phyloP scores from a whole-genome alignment of 1,140 invertebrate genomes.

The Galendromus occidentalis region DNA sequence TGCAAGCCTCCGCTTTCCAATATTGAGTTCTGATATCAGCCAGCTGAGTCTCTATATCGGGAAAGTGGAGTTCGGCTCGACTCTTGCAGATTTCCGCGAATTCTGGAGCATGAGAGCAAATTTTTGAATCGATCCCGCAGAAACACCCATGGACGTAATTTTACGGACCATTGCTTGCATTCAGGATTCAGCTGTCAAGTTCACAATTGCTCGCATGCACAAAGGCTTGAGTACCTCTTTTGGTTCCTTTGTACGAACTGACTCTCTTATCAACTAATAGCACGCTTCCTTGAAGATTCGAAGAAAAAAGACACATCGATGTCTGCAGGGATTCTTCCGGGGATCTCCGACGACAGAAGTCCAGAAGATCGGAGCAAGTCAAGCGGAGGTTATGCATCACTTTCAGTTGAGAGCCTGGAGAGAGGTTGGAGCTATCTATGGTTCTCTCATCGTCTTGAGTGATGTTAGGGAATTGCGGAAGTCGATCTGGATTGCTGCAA shows the following conservation, averaged over 20 bases:
- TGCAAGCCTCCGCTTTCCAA: neutral
- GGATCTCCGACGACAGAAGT: conserved; percentile 46
- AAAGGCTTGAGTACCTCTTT: conserved; percentile 41
- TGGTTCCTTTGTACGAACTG: conserved; percentile 47
- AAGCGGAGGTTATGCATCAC: conserved; percentile 93
- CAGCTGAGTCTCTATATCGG: conserved; percentile 61
- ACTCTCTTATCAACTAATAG: conserved; percentile 57
- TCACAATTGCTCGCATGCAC: no score
- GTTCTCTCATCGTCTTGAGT: no score
- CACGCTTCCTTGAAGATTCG: conserved; percentile 66
- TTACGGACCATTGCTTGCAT: no score
- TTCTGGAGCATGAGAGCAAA: conserved; percentile 22
- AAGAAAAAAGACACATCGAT: conserved; percentile 75
- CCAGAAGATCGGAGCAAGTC: conserved; percentile 59
- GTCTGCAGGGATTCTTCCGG: conserved; percentile 55
- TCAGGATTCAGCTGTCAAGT: no score
- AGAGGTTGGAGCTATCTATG: neutral
- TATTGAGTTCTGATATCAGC: conserved; percentile 29
- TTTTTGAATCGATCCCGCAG: neutral
- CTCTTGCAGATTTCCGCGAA: conserved; percentile 34
- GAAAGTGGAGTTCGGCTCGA: conserved; percentile 67
- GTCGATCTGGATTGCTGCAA: no score
- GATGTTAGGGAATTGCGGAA: no score
- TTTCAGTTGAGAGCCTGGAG: conserved; percentile 66
- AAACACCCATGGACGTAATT: conserved; percentile 12